A percentile compares a stretch with the other conserved stretches of the same genome.
phyloP scores from a whole-genome alignment of 2,888 invertebrate species.

The Tenodera sinensis region DNA sequence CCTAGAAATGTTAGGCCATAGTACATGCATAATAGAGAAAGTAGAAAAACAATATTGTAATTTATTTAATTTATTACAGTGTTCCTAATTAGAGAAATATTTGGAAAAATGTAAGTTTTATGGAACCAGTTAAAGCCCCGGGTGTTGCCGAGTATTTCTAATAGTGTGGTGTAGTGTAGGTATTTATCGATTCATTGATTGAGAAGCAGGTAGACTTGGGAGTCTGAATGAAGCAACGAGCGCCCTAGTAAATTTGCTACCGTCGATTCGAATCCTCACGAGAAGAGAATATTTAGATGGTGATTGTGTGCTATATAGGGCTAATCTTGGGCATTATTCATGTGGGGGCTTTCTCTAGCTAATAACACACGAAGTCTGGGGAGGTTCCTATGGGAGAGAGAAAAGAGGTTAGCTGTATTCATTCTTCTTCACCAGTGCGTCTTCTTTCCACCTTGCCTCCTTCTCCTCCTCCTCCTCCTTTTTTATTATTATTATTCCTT shows the following conservation, averaged over 20 bases:
- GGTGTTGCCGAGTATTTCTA: no score
- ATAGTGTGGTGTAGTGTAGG: no score
- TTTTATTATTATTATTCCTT: constrained; percentile 11
- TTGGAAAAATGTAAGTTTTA: no score
- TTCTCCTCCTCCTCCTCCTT: neutral
- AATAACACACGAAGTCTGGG: constrained; percentile 28
- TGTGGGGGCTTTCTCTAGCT: constrained; percentile 29
- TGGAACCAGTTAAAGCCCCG: no score
- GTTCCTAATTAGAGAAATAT: no score
- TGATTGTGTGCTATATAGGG: constrained; percentile 28
- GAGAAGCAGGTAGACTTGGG: neutral
- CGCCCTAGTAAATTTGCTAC: constrained; percentile 5
- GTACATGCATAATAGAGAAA: no score
- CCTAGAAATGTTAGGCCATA: no score
- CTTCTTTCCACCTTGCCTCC: neutral
- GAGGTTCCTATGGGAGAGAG: constrained; percentile 19
- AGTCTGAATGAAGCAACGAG: neutral
- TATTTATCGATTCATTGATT: neutral
- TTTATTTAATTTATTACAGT: no score
- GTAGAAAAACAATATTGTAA: no score
- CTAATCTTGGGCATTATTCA: constrained; percentile 32
- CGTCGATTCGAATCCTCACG: constrained; percentile 28
- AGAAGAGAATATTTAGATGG: constrained; percentile 20
- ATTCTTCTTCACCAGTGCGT: constrained; percentile 20
- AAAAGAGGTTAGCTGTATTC: constrained; percentile 26